Evolutionary conservation across 2,797 vertebrate species (phyloP).

Genomic region (Hafferia zeledoni): DNA sequence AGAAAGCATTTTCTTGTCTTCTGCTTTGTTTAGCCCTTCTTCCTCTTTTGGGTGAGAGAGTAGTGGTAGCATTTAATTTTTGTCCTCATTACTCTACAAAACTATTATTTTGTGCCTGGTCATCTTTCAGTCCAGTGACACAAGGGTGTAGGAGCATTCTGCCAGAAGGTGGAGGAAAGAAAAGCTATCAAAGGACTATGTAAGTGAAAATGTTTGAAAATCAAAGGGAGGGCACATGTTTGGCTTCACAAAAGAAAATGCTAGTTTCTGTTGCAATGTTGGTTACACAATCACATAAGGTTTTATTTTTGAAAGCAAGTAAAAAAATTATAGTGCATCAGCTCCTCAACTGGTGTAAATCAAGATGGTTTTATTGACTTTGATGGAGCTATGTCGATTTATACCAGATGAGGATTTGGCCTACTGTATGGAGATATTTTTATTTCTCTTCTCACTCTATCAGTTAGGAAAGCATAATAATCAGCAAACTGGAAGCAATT

Average conservation of each 20-base stretch:
- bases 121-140: not conserved
- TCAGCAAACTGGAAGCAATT: constrained; percentile 71
- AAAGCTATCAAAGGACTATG: not conserved
- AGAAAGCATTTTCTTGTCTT: not conserved
- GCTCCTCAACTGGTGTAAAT: constrained; percentile 63
- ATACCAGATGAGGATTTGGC: constrained; percentile 70
- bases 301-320: constrained; percentile 66
- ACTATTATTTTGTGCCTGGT: not conserved
- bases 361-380: constrained; percentile 63
- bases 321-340: constrained; percentile 61
- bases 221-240: not conserved
- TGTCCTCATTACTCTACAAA: not conserved
- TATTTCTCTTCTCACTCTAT: constrained; percentile 64
- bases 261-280: constrained; percentile 48
- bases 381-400: constrained; percentile 64
- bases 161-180: not conserved
- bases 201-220: constrained; percentile 26
- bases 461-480: constrained; percentile 66
- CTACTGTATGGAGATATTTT: constrained; percentile 60
- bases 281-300: constrained; percentile 66
- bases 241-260: constrained; percentile 59
- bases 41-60: not conserved
- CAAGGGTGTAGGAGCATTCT: not conserved
- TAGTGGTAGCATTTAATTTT: not conserved
- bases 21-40: not conserved